Conservation (phyloP, 2,113 vertebrate genomes). For the Cavia porcellus region DNA sequence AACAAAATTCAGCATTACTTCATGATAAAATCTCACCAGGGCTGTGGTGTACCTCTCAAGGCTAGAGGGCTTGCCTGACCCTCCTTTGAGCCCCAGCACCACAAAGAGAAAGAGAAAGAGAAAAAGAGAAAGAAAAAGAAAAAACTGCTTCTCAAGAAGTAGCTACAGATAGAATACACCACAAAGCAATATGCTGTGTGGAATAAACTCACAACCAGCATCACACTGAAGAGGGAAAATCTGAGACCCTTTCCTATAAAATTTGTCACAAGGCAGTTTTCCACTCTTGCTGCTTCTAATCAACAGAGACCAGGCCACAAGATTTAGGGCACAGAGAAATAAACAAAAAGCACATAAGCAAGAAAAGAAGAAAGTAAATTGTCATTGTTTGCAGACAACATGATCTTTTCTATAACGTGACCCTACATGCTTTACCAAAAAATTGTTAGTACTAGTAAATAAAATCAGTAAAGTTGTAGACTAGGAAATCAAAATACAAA, state of each 20-base stretch:
- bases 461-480: background rate
- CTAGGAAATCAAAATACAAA: background rate
- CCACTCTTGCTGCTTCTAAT: background rate
- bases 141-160: background rate
- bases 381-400: background rate
- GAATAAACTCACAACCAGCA: background rate
- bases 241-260: background rate
- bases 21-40: background rate
- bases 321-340: background rate
- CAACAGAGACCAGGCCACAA: background rate
- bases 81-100: background rate
- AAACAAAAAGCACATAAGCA: background rate
- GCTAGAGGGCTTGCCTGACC: background rate
- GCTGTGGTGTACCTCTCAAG: background rate
- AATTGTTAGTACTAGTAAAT: background rate
- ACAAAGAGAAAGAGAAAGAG: background rate
- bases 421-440: background rate
- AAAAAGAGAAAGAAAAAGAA: background rate
- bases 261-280: background rate
- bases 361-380: background rate
- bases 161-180: background rate
- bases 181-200: background rate
- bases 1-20: background rate
- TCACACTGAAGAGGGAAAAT: background rate
- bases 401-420: background rate